These are phyloP conservation scores for Raja brachyura DNA, from an alignment of 2,113 vertebrate species.

Conservation along the genomic window DNA sequence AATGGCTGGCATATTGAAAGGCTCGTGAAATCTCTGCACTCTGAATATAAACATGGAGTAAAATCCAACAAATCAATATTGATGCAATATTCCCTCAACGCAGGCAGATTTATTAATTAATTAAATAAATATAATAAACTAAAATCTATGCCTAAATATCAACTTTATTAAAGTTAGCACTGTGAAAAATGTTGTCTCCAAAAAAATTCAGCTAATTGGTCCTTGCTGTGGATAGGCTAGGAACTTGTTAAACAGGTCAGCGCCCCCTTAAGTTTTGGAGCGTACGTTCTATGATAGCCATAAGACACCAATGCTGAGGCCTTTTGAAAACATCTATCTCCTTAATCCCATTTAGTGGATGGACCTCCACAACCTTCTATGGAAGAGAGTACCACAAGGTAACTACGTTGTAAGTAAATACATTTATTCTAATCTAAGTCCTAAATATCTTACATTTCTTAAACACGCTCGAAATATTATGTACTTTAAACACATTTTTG, in stretches of 20 bases:
- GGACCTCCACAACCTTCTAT: no score
- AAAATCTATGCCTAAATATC: not conserved
- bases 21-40: not conserved
- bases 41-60: not conserved
- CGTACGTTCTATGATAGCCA: not conserved
- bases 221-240: not conserved
- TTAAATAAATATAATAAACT: not conserved
- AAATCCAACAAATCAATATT: not conserved
- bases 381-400: no score
- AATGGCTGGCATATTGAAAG: not conserved
- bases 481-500: not conserved
- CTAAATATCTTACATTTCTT: no score
- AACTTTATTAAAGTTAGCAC: not conserved
- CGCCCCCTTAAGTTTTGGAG: not conserved
- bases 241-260: not conserved
- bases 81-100: not conserved
- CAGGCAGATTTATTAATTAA: not conserved
- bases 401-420: no score
- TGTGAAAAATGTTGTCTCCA: not conserved
- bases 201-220: not conserved
- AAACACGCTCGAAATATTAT: not conserved
- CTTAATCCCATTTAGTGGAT: no score
- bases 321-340: no score
- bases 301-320: no score
- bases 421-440: no score